phyloP scores from a whole-genome alignment of 2,797 vertebrate genomes.

The Sphaeramia orbicularis region DNA sequence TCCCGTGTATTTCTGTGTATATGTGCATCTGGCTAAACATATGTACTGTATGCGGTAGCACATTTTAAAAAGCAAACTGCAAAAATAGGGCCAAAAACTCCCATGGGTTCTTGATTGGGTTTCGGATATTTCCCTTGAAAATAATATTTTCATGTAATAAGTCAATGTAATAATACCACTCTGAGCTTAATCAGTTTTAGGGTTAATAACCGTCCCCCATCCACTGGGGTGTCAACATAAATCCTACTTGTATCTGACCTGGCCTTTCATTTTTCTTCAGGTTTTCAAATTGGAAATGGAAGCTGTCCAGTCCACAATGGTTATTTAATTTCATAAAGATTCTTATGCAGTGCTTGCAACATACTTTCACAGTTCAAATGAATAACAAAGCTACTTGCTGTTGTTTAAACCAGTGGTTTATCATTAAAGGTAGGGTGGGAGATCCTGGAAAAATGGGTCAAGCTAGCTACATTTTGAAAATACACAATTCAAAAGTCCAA shows the following conservation, averaged over 20 bases:
- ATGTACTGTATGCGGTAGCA: not conserved
- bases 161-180: not conserved
- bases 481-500: too few relatives aligned
- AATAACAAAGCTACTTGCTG: not conserved
- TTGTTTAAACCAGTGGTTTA: not conserved
- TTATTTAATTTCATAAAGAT: too few relatives aligned
- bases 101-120: not conserved
- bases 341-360: too few relatives aligned
- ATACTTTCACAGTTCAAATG: not conserved
- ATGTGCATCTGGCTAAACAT: not conserved
- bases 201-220: not conserved
- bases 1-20: not conserved
- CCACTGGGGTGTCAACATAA: not conserved
- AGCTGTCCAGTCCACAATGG: not conserved
- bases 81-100: slow-evolving; percentile 30
- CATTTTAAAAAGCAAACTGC: slow-evolving; percentile 7
- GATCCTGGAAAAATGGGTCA: too few relatives aligned
- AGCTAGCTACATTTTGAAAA: too few relatives aligned
- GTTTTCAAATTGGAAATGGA: not conserved
- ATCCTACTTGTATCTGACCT: not conserved
- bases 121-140: slow-evolving; percentile 12
- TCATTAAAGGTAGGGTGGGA: too few relatives aligned
- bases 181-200: slow-evolving; percentile 5
- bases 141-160: slow-evolving; percentile 28
- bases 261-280: not conserved